Percentiles rank a stretch among this genome's conserved stretches.
Conservation (phyloP, 2,113 vertebrate genomes). For the Struthio camelus region DNA sequence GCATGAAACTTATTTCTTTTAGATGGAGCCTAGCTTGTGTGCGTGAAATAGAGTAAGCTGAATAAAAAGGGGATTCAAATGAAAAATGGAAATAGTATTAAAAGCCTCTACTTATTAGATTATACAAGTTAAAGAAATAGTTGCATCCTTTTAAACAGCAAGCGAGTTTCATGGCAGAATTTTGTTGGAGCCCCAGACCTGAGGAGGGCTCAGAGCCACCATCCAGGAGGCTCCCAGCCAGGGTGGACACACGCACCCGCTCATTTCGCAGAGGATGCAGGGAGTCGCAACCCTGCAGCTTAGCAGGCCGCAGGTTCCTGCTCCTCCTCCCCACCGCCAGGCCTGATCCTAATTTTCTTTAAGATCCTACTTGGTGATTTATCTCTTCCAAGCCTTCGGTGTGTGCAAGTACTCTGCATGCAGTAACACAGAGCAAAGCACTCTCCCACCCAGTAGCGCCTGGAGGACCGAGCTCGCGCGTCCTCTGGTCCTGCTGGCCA, state of each 20-base stretch:
- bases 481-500: background rate
- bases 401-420: background rate
- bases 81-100: background rate
- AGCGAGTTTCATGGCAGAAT: background rate
- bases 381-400: background rate
- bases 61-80: background rate
- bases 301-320: background rate
- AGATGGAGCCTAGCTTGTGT: background rate
- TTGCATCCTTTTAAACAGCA: background rate
- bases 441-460: background rate
- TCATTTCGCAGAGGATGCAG: background rate
- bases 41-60: background rate
- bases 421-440: background rate
- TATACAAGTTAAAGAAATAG: background rate
- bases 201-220: background rate
- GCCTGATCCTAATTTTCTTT: background rate
- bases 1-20: background rate
- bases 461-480: background rate
- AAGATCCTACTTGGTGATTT: background rate
- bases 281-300: background rate
- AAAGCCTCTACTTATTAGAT: background rate
- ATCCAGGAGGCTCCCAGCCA: background rate
- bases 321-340: background rate
- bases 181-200: background rate
- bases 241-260: fast-evolving